phyloP scores from a whole-genome alignment of 23 tunicate species.

The Styela plicata region DNA sequence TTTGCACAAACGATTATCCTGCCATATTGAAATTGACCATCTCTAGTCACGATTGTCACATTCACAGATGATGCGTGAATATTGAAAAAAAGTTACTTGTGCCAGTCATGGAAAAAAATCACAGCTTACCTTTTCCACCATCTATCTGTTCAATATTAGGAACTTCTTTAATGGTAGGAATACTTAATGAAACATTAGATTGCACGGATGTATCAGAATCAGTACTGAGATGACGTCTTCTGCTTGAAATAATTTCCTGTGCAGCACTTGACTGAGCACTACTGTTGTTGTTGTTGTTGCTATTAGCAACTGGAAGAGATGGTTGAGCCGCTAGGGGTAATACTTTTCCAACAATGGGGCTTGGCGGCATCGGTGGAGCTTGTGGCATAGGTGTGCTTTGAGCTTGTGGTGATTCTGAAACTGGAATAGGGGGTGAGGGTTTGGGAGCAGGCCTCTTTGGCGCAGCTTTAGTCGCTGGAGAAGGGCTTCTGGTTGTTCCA shows the following conservation, averaged over 20 bases:
- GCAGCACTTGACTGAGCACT: neutral
- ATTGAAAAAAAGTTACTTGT: too few species aligned
- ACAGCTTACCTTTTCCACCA: neutral
- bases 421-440: neutral
- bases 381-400: neutral
- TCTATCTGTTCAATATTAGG: neutral
- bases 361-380: neutral
- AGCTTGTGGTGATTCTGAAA: constrained; percentile 1
- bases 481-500: constrained; percentile 19
- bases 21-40: too few species aligned
- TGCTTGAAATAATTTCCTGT: neutral
- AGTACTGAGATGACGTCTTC: neutral
- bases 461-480: neutral
- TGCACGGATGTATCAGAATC: neutral
- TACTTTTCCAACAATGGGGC: constrained; percentile 13
- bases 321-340: neutral
- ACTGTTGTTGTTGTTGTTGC: constrained; percentile 2
- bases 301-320: neutral
- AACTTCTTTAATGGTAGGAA: neutral
- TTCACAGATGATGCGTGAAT: too few species aligned
- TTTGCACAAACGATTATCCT: too few species aligned
- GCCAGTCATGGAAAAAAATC: too few species aligned
- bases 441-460: constrained; percentile 10
- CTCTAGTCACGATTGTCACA: too few species aligned
- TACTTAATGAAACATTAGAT: neutral